Evolutionary conservation across 2,888 invertebrate genomes (phyloP).

Genomic region (Leptopilina myrica): DNA sequence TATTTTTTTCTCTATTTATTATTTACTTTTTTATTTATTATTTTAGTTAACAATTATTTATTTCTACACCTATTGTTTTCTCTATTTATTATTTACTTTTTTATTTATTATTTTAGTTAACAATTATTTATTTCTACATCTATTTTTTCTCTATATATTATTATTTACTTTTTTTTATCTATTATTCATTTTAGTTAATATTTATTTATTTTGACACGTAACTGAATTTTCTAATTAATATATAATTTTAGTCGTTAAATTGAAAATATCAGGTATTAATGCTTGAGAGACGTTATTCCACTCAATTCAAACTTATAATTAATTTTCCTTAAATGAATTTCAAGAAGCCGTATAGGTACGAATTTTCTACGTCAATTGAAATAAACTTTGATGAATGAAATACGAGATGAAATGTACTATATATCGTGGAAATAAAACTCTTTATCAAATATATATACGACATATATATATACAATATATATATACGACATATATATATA

Average conservation of each 20-base stretch:
- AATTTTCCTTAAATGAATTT: slow-evolving; percentile 7
- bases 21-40: too few relatives aligned
- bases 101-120: too few relatives aligned
- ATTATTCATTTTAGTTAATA: too few relatives aligned
- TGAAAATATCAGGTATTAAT: too few relatives aligned
- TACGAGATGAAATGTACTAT: background rate
- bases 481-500: background rate
- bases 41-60: background rate
- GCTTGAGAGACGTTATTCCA: background rate
- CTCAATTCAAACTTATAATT: slow-evolving; percentile 9
- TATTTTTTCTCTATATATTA: too few relatives aligned
- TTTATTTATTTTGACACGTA: background rate
- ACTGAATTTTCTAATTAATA: slow-evolving; percentile 1
- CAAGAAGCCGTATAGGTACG: background rate
- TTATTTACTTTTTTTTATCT: too few relatives aligned
- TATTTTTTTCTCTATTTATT: too few relatives aligned
- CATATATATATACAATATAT: background rate
- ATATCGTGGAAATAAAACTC: too few relatives aligned
- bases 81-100: too few relatives aligned
- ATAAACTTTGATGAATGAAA: slow-evolving; percentile 8
- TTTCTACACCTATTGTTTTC: background rate
- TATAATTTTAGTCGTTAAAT: background rate
- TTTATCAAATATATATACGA: too few relatives aligned
- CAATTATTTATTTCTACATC: background rate
- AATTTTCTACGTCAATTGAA: slow-evolving; percentile 3